phyloP scores from a whole-genome alignment of 2,797 vertebrate species.

The Muscicapa striata region DNA sequence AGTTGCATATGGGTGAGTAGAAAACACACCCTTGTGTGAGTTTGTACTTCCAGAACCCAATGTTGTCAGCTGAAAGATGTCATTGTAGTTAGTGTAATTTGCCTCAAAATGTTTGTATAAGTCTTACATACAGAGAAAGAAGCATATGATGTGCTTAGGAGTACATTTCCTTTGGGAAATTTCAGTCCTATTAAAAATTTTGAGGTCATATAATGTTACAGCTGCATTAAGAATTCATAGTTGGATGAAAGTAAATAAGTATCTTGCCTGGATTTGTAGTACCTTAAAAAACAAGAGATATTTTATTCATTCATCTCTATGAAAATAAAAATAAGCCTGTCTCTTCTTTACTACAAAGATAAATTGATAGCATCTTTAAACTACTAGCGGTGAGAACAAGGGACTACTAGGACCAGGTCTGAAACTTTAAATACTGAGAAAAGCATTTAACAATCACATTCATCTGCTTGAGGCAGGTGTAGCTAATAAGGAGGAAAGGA shows the following conservation, averaged over 20 bases:
- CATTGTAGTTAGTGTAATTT: background rate
- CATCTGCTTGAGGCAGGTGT: constrained; percentile 75
- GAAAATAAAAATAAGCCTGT: background rate
- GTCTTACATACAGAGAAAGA: background rate
- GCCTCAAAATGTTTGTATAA: background rate
- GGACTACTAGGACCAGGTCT: background rate
- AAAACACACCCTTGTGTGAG: background rate
- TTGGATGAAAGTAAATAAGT: background rate
- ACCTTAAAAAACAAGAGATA: background rate
- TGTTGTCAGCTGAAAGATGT: background rate
- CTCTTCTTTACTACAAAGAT: background rate
- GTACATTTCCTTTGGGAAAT: background rate
- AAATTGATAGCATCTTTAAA: background rate
- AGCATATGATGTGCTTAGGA: background rate
- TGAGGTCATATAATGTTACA: background rate
- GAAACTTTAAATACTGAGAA: constrained; percentile 37
- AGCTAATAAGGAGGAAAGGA: constrained; percentile 76
- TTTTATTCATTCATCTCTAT: background rate
- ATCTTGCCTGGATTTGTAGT: background rate
- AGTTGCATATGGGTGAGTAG: background rate
- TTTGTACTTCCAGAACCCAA: background rate
- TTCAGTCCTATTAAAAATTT: background rate
- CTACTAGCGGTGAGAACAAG: background rate
- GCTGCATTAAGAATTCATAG: background rate
- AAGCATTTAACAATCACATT: constrained; percentile 25